Base-by-base conservation (phyloP, 1,140 invertebrate species). In the Trissolcus basalis region DNA sequence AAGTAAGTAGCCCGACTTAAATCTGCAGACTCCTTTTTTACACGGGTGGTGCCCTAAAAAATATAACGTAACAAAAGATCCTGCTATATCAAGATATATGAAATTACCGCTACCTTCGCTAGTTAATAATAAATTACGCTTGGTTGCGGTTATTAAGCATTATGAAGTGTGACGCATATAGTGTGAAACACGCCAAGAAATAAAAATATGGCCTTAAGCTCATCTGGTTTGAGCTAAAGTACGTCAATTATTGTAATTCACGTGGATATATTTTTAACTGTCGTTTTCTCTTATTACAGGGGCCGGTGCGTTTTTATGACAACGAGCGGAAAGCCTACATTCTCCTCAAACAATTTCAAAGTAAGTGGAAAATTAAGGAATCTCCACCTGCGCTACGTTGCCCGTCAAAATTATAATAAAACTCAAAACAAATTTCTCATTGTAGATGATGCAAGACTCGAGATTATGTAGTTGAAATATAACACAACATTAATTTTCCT, bases 241-340 rank as follows among this genome's bases (percentile, higher is more conserved):
- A 50, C 63, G 44, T 50, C 64, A 69, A 60, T 77, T 72, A 64
- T 54, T 72, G 33, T 55, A 69, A 77, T 69, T 77, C 49, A 64
- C 14, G n/a, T 33, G 41, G 47, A 67, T n/a, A 15, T 16, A 49
- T 61, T 39, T 60, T 54, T 64, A 59, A 68, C 7, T 7, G 54
- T 16, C 43, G 12, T 60, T 27, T 71, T 67, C 19, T 60, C 79
- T 81, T 78, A 77, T 90, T 89, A 72, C 86, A 96, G 96, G 98
- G 97, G 33, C 95, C 94, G 7, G 97, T 99, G 0, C 91, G 95
- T 15, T 99, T 99, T 88, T 95, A 95, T 76, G 95, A 97, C 81
- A 98, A 98, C 84, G 97, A 98, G 84, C 91, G 98, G 14, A 95
- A 98, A 82, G 97, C 97, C 0, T 94, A 95, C 63, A 97, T 99